These are phyloP conservation scores for Rhodinocichla rosea DNA, from an alignment of 2,113 vertebrate species.

Conservation along the genomic window DNA sequence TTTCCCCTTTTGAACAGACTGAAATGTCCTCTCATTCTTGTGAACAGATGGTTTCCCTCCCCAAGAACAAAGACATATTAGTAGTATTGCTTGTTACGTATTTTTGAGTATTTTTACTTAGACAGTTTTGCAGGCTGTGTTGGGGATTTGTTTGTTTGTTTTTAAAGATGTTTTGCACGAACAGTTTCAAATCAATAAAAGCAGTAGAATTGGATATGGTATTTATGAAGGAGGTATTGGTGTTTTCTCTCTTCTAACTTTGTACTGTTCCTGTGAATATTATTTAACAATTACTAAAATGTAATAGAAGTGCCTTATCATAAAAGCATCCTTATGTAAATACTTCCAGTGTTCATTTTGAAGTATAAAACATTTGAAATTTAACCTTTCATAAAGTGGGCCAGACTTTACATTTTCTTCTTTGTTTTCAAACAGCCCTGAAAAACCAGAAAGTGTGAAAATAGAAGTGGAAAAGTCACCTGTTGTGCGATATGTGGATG, in stretches of 20 bases:
- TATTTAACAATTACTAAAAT: background rate
- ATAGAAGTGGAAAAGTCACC: constrained; percentile 82
- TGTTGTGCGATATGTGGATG: constrained; percentile 74
- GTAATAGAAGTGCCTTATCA: background rate
- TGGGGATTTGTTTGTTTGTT: background rate
- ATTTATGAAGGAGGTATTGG: background rate
- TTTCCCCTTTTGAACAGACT: background rate
- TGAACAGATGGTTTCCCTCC: background rate
- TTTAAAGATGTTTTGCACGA: background rate
- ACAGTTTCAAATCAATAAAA: background rate
- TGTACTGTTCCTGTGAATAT: background rate
- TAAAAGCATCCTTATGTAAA: background rate
- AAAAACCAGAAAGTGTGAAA: constrained; percentile 87
- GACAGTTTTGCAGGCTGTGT: background rate
- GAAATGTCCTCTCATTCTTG: background rate
- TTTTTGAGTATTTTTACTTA: background rate
- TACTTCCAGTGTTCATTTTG: background rate
- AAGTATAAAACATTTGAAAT: background rate
- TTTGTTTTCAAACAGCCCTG: constrained; percentile 81
- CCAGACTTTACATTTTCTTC: background rate
- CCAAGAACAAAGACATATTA: background rate
- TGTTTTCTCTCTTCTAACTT: background rate
- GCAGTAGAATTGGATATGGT: background rate
- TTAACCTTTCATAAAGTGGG: background rate
- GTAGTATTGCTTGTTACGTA: background rate